Conservation (phyloP, 2,797 vertebrate species). For the Trachurus trachurus region DNA sequence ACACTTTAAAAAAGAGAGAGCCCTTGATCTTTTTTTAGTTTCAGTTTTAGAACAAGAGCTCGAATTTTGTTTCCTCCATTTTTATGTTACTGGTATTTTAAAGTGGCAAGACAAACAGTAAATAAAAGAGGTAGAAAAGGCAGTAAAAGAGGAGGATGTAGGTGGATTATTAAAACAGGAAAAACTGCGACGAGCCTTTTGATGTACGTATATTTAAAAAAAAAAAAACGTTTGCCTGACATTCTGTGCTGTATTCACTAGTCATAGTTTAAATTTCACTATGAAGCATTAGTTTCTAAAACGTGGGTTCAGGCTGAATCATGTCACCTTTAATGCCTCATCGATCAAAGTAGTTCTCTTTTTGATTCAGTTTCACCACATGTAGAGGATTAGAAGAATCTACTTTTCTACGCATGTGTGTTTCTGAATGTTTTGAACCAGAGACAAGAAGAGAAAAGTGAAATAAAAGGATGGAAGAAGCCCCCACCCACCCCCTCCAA, state of each 20-base stretch:
- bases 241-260: conserved; percentile 20
- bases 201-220: background rate
- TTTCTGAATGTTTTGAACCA: conserved; percentile 24
- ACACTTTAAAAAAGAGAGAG: background rate
- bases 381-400: conserved; percentile 17
- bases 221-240: conserved; percentile 19
- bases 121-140: background rate
- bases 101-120: background rate
- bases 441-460: conserved; percentile 37
- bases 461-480: conserved; percentile 13
- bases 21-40: background rate
- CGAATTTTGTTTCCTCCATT: conserved; percentile 15
- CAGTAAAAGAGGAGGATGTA: background rate
- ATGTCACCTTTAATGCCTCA: conserved; percentile 63
- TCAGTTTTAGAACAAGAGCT: conserved; percentile 16
- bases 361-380: conserved; percentile 63
- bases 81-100: conserved; percentile 15
- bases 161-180: conserved; percentile 6
- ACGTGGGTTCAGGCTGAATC: conserved; percentile 58
- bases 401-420: conserved; percentile 26
- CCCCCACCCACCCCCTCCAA: background rate
- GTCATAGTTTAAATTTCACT: conserved; percentile 57
- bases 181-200: conserved; percentile 21
- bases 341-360: conserved; percentile 73
- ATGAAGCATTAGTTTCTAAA: conserved; percentile 51